These are phyloP conservation scores for Dolomedes plantarius DNA, from an alignment of 2,888 invertebrate genomes.

Conservation along the genomic window DNA sequence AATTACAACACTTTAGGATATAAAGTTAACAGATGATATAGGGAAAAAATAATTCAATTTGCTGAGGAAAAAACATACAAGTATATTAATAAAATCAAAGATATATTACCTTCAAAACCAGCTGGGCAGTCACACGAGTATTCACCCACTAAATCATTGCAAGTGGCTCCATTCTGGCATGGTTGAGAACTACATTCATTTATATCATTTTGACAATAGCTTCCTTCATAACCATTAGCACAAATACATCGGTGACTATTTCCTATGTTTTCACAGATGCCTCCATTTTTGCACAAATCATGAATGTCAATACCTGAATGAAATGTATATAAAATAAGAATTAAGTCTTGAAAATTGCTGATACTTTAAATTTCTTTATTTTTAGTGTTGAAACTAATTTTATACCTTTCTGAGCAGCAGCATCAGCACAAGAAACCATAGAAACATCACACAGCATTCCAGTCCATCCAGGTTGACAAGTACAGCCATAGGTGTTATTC, in stretches of 20 bases:
- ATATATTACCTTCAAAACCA: conserved; percentile 83
- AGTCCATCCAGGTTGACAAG: conserved; percentile 93
- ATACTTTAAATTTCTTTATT: no score
- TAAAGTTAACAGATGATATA: no score
- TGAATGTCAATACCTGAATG: conserved; percentile 85
- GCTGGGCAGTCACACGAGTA: conserved; percentile 97
- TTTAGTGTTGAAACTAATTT: not conserved
- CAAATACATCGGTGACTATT: conserved; percentile 97
- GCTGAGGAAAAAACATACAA: no score
- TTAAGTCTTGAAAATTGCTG: no score
- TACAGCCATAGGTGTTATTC: conserved; percentile 89
- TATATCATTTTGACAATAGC: conserved; percentile 94
- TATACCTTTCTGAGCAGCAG: conserved; percentile 76
- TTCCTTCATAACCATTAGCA: conserved; percentile 97
- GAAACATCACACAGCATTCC: conserved; percentile 96
- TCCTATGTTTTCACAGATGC: conserved; percentile 92
- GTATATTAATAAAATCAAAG: no score
- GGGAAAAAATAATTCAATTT: no score
- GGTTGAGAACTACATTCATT: conserved; percentile 95
- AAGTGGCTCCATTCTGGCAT: conserved; percentile 97
- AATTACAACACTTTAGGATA: no score
- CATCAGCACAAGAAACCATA: conserved; percentile 82
- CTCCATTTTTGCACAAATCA: conserved; percentile 93
- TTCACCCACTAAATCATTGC: conserved; percentile 94
- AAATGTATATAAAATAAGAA: no score